Conservation (phyloP, 1,140 invertebrate genomes). For the Zaprionus nigranus region DNA sequence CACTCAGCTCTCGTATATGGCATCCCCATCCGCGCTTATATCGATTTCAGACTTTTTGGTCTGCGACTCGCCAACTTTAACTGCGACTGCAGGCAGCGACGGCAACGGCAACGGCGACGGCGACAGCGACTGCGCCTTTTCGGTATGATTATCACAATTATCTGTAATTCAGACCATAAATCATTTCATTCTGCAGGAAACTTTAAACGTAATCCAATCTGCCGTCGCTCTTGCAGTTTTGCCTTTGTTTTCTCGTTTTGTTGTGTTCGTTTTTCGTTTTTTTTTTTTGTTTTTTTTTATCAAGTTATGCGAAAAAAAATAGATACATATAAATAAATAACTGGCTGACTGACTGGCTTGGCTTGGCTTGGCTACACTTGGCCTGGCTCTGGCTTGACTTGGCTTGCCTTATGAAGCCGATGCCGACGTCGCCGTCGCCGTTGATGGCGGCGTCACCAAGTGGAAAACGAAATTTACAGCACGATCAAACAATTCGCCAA, state of each 20-base stretch:
- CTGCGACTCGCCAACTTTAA: slow-evolving; percentile 27
- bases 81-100: slow-evolving; percentile 33
- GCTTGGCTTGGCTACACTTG: neutral
- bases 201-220: slow-evolving; percentile 78
- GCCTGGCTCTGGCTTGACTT: slow-evolving; percentile 8
- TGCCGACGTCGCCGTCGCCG: slow-evolving; percentile 11
- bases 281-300: slow-evolving; percentile 51
- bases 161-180: slow-evolving; percentile 84
- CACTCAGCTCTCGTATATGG: slow-evolving; percentile 56
- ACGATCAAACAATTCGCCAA: slow-evolving; percentile 75
- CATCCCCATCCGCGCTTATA: slow-evolving; percentile 51
- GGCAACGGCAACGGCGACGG: neutral
- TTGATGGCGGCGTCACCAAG: slow-evolving; percentile 63
- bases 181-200: slow-evolving; percentile 78
- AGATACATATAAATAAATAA: slow-evolving; percentile 73
- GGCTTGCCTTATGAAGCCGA: slow-evolving; percentile 54
- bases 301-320: slow-evolving; percentile 66
- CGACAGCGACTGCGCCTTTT: slow-evolving; percentile 71
- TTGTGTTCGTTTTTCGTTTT: slow-evolving; percentile 23
- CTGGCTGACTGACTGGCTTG: slow-evolving; percentile 10
- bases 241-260: slow-evolving; percentile 7
- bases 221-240: slow-evolving; percentile 29
- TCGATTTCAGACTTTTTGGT: slow-evolving; percentile 71
- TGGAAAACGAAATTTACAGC: slow-evolving; percentile 71
- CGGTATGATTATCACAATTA: slow-evolving; percentile 84